A percentile compares a stretch with the other conserved stretches of the same genome.
Evolutionary conservation across 2,888 invertebrate genomes (phyloP).

Genomic region (Hetaerina titia): DNA sequence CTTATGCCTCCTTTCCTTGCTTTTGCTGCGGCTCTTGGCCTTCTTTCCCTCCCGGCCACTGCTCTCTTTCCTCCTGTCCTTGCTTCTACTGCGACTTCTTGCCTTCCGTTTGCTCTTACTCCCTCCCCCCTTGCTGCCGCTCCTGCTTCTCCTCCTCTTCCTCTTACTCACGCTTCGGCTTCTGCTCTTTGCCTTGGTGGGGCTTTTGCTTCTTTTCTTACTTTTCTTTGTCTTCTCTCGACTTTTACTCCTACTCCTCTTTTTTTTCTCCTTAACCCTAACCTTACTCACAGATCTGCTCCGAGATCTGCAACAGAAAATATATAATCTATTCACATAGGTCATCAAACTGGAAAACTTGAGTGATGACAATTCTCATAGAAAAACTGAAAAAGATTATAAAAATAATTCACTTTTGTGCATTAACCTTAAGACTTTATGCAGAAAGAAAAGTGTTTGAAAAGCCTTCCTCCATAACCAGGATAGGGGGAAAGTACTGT

Average conservation of each 20-base stretch:
- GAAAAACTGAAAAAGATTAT: not conserved
- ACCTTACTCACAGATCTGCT: constrained; percentile 40
- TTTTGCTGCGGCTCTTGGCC: constrained; percentile 56
- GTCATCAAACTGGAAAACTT: not conserved
- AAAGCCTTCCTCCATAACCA: too few species aligned
- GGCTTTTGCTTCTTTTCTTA: constrained; percentile 51
- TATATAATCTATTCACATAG: not conserved
- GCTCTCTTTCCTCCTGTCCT: constrained; percentile 69
- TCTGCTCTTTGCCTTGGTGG: not conserved
- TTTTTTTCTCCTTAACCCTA: constrained; percentile 53
- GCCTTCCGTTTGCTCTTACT: not conserved
- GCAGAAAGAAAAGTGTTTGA: not conserved
- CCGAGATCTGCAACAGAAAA: constrained; percentile 48
- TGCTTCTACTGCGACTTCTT: not conserved
- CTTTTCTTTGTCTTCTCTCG: constrained; percentile 46
- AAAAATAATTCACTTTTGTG: not conserved
- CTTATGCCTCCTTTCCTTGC: constrained; percentile 15
- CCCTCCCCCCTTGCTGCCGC: not conserved
- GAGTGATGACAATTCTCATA: not conserved
- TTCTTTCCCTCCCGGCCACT: constrained; percentile 73
- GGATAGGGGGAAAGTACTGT: too few species aligned
- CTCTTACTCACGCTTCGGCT: constrained; percentile 17
- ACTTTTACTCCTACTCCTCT: constrained; percentile 56
- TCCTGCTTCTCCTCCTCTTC: constrained; percentile 33
- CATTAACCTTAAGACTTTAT: not conserved